A percentile compares a stretch with the other conserved stretches of the same genome.
These are phyloP conservation scores for Lacerta viridis DNA, from an alignment of 2,797 vertebrate species.

Conservation along the genomic window DNA sequence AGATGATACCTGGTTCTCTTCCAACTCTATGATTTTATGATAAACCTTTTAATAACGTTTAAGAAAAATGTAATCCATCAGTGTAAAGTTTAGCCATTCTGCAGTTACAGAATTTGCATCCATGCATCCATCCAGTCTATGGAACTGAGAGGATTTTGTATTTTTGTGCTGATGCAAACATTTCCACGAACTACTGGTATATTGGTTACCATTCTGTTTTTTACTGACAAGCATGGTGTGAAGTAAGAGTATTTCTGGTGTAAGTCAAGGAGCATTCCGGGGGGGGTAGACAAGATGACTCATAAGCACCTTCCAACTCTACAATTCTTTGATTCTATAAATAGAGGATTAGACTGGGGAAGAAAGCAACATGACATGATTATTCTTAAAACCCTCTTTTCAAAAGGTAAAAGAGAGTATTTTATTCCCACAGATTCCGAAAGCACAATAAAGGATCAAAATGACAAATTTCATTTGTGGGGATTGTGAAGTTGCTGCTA, in stretches of 20 bases:
- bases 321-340: no score
- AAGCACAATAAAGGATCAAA: slow-evolving; percentile 37
- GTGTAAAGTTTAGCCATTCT: not conserved
- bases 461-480: not conserved
- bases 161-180: not conserved
- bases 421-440: not conserved
- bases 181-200: not conserved
- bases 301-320: no score
- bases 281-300: no score
- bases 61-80: not conserved
- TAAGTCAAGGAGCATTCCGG: not conserved
- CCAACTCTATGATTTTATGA: not conserved
- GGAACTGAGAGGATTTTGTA: not conserved
- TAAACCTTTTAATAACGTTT: not conserved
- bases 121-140: not conserved
- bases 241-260: not conserved
- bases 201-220: not conserved
- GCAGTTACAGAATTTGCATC: slow-evolving; percentile 1
- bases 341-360: no score
- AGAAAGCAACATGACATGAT: not conserved
- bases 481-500: slow-evolving; percentile 28
- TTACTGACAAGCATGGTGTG: not conserved
- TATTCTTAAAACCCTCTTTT: not conserved
- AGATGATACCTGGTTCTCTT: no score
- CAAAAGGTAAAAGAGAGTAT: not conserved